Conservation (phyloP, 2,888 invertebrate genomes). For the Tiliacea aurago region DNA sequence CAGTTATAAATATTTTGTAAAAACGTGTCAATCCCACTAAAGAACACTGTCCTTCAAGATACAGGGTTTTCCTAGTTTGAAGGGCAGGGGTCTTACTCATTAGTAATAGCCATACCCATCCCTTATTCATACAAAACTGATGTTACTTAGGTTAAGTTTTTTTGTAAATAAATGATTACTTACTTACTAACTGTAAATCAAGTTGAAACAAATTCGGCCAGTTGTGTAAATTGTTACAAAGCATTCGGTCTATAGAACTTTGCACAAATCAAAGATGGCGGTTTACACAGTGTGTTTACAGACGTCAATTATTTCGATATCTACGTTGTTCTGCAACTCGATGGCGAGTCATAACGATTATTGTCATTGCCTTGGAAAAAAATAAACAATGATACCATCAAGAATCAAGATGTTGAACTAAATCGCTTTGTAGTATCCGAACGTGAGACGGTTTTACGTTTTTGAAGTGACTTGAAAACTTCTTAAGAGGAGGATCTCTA, state of each 20-base stretch:
- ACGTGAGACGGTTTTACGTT: constrained; percentile 40
- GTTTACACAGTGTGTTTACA: constrained; percentile 22
- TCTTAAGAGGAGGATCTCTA: no score
- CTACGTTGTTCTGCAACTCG: constrained; percentile 34
- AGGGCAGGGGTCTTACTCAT: no score
- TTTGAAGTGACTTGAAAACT: constrained; percentile 9
- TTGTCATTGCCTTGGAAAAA: constrained; percentile 57
- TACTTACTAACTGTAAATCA: no score
- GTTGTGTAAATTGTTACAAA: neutral
- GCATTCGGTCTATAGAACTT: constrained; percentile 20
- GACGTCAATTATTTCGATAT: constrained; percentile 58
- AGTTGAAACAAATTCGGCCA: neutral
- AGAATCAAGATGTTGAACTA: constrained; percentile 45
- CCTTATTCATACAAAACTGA: no score
- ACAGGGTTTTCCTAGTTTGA: no score
- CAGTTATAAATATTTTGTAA: no score
- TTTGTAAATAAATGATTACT: no score
- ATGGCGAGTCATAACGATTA: constrained; percentile 50
- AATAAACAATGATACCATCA: constrained; percentile 54
- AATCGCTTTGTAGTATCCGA: constrained; percentile 52
- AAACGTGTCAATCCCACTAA: no score
- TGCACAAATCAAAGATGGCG: constrained; percentile 26
- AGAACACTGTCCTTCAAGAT: no score
- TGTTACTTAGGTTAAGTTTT: no score
- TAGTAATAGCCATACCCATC: no score